Evolutionary conservation across 2,888 invertebrate genomes (phyloP), one percentile per base, ranked within the genome.

Genomic region (Isoperla grammatica): DNA sequence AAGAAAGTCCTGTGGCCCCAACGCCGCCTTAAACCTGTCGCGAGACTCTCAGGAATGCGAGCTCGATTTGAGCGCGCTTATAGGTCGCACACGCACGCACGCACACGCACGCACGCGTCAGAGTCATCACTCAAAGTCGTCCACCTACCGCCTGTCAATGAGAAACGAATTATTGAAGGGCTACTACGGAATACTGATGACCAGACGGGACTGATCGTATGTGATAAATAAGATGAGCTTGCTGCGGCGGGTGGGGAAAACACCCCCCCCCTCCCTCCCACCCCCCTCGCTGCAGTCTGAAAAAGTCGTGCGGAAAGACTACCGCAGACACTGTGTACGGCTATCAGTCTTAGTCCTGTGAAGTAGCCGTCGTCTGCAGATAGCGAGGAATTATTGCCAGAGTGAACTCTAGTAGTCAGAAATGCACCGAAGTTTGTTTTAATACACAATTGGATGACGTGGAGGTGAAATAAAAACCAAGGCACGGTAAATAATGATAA

Each of bases 91-190:
- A n/a, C n/a, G n/a, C n/a, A n/a, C n/a, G n/a, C n/a, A 37, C 8
- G 13, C 42, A 42, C 9, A 5, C 42, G 5, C n/a, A n/a, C 29
- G 53, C 53, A 53, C 53, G 39, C 53, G 37, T 39, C 37, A 37
- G 19, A 37, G 53, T 53, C 53, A 53, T 53, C 53, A 53, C 39
- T 53, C 53, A 53, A 53, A 17, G 53, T 53, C 53, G 15, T 2
- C 53, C 17, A 53, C 53, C 53, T 53, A 37, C 19, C 37, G 53
- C 53, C 53, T 53, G 39, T 53, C 53, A 53, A 53, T 53, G 39
- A 53, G 37, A 19, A 19, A 53, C 15, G 53, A 15, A 53, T 53
- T 53, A 53, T 53, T 20, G 53, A 39, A 13, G 15, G 19, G 39
- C 53, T 37, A 53, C 53, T 53, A 37, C 11, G 12, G 53, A 13